These are phyloP conservation scores for Eupithecia subumbrata DNA, from an alignment of 2,888 invertebrate genomes.

Conservation along the genomic window DNA sequence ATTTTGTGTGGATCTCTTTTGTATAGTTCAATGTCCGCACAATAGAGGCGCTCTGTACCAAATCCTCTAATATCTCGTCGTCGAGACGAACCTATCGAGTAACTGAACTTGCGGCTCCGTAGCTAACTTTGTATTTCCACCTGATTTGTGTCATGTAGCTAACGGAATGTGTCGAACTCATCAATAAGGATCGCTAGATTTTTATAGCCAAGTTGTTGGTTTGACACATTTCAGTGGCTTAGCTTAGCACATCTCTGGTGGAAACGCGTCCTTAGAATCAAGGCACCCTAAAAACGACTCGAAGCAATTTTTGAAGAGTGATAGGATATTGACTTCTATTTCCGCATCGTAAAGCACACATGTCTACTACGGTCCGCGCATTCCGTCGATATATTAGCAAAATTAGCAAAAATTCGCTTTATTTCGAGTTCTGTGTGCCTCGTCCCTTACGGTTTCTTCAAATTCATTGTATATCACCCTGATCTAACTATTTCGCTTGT, in stretches of 20 bases:
- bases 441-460: background rate
- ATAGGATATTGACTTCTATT: background rate
- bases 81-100: background rate
- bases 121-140: background rate
- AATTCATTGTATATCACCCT: background rate
- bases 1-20: background rate
- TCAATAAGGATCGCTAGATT: background rate
- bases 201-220: background rate
- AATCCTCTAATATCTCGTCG: background rate
- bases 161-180: background rate
- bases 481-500: background rate
- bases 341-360: background rate
- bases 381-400: background rate
- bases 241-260: background rate
- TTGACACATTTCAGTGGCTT: background rate
- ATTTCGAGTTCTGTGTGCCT: background rate
- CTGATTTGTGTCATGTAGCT: background rate
- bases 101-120: background rate
- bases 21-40: background rate
- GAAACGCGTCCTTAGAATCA: background rate
- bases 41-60: background rate
- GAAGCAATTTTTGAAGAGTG: background rate
- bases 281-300: background rate
- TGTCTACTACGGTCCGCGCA: background rate
- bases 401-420: background rate